Evolutionary conservation across 2,888 invertebrate species (phyloP), one percentile per base, ranked within the genome.

Genomic region (Dascillus cervinus): DNA sequence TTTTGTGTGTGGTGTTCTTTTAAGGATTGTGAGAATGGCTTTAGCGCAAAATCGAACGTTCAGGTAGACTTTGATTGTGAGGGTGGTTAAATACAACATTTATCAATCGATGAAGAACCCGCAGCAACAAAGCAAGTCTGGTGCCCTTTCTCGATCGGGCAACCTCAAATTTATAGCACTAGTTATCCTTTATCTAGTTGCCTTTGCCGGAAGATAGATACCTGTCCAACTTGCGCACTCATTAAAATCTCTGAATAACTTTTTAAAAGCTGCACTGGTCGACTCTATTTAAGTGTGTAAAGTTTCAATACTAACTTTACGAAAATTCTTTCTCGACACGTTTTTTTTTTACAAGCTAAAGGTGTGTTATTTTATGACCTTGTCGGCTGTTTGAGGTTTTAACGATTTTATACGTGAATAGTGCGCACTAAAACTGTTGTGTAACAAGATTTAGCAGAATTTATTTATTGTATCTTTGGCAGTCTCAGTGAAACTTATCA

Each of bases 301-400:
- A 34, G 27, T 34, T 29, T 38, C 33, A 34, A 26, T 32, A 35
- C 21, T 32, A 29, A 29, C 28, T 39, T 25, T 25, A 31, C 26
- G 12, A 34, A 37, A 37, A 38, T 24, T 34, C 26, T 13, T 36
- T 29, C 28, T n/a, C n/a, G n/a, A n/a, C 28, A 29, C 23, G 24
- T 30, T 23, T 22, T 27, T 36, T 35, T 35, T 40, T 37, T 37
- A 37, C 32, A 35, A 28, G 30, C 32, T 30, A 38, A 39, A 44
- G 44, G 44, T 44, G 44, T 44, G 42, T 41, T 44, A 44, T 41
- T 44, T 44, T 44, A 44, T 33, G 41, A 44, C 32, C 44, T 32
- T 37, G 41, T 37, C 41, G 44, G 41, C 37, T 43, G 29, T 41
- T 43, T 43, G 41, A 32, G 32, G 34, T 37, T 43, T 43, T 41